Percentiles rank a stretch among this genome's conserved stretches.
These are phyloP conservation scores for Leuciscus waleckii DNA, from an alignment of 2,797 vertebrate genomes.

Conservation along the genomic window DNA sequence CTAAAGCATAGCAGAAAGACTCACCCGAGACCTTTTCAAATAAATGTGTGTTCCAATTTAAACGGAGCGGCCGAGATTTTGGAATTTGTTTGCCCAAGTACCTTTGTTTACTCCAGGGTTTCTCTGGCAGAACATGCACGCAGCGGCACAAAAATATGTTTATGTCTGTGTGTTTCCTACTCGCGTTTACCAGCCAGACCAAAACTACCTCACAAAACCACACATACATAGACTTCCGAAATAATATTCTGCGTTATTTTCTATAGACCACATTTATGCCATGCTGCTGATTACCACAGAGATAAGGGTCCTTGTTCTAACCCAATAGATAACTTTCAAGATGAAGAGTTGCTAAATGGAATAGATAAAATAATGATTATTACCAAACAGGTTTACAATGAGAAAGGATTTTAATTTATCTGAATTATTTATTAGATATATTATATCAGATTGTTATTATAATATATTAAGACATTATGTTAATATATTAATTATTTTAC, in stretches of 20 bases:
- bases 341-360: background rate
- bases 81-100: slow-evolving; percentile 31
- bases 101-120: slow-evolving; percentile 42
- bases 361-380: background rate
- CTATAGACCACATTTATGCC: background rate
- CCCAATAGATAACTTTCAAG: background rate
- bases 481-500: background rate
- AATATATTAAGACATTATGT: background rate
- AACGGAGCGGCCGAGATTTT: background rate
- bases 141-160: background rate
- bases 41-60: slow-evolving; percentile 28
- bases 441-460: background rate
- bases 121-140: slow-evolving; percentile 23
- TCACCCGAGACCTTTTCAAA: slow-evolving; percentile 20
- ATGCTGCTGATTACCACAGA: background rate
- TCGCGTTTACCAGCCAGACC: background rate
- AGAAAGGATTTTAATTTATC: background rate
- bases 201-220: slow-evolving; percentile 26
- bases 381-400: slow-evolving; percentile 3
- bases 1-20: slow-evolving; percentile 22
- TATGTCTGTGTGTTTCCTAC: slow-evolving; percentile 30
- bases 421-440: background rate
- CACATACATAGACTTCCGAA: slow-evolving; percentile 21
- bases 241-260: slow-evolving; percentile 8
- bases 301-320: background rate